phyloP scores from a whole-genome alignment of 2,113 vertebrate species.

The Taurulus bubalis region DNA sequence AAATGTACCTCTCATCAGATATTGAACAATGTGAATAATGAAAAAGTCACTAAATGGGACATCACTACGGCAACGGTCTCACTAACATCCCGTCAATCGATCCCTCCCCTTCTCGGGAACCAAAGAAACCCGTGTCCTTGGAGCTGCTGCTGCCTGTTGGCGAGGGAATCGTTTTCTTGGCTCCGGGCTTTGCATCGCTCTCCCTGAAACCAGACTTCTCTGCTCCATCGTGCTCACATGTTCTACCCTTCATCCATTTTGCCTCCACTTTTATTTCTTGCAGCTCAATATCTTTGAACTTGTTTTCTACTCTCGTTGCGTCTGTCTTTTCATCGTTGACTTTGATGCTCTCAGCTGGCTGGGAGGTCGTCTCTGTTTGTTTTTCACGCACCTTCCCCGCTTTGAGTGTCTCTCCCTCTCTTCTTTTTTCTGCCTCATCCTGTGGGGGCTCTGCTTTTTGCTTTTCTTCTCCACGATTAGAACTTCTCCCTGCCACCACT shows the following conservation, averaged over 20 bases:
- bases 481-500: not conserved
- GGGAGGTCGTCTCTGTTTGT: not conserved
- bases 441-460: not conserved
- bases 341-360: not conserved
- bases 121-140: constrained; percentile 82
- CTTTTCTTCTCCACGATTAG: constrained; percentile 4
- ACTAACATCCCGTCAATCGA: constrained; percentile 27
- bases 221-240: constrained; percentile 14
- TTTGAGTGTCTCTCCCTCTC: not conserved
- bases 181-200: constrained; percentile 18
- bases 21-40: not conserved
- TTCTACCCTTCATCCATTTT: constrained; percentile 38
- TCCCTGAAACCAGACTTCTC: constrained; percentile 23
- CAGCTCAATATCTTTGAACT: constrained; percentile 56
- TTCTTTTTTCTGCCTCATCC: constrained; percentile 4
- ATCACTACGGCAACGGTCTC: not conserved
- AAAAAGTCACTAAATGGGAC: not conserved
- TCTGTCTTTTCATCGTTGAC: constrained; percentile 20
- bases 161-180: constrained; percentile 61
- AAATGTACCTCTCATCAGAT: not conserved
- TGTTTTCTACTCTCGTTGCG: constrained; percentile 13
- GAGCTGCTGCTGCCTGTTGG: constrained; percentile 79
- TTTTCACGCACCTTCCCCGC: not conserved
- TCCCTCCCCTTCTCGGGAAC: constrained; percentile 73
- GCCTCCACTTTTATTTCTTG: constrained; percentile 43